Conservation (phyloP, 2,113 vertebrate genomes). For the Paratilapia polleni region DNA sequence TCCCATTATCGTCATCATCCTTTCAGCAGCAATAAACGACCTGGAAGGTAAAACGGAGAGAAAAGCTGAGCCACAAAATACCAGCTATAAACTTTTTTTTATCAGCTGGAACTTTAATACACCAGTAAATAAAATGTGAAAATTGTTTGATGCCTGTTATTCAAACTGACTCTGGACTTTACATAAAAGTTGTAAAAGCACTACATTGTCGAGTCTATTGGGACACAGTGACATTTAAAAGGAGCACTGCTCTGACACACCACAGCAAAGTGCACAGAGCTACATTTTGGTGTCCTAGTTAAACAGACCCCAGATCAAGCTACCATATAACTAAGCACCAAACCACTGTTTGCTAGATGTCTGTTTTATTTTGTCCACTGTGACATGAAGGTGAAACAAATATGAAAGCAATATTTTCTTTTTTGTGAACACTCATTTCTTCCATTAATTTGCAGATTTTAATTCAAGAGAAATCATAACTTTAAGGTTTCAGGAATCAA, state of each 20-base stretch:
- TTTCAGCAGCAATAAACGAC: constrained; percentile 39
- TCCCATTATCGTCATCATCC: constrained; percentile 51
- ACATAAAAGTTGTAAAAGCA: background rate
- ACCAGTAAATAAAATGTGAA: constrained; percentile 20
- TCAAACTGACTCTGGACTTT: background rate
- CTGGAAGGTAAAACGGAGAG: constrained; percentile 22
- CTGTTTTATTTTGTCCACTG: background rate
- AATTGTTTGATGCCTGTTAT: background rate
- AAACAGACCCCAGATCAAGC: background rate
- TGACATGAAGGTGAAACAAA: background rate
- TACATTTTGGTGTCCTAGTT: constrained; percentile 14
- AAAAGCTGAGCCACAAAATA: constrained; percentile 5
- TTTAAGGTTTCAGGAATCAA: background rate
- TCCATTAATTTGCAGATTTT: background rate
- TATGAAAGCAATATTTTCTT: background rate
- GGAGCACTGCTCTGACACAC: constrained; percentile 6
- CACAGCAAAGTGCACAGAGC: constrained; percentile 21
- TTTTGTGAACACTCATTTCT: background rate
- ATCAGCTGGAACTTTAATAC: constrained; percentile 15
- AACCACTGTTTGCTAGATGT: background rate
- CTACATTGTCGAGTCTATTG: background rate
- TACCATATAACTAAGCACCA: background rate
- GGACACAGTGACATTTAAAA: background rate
- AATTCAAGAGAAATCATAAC: background rate
- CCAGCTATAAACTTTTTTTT: background rate